phyloP scores from a whole-genome alignment of 2,888 invertebrate species.

The Atethmia centrago region DNA sequence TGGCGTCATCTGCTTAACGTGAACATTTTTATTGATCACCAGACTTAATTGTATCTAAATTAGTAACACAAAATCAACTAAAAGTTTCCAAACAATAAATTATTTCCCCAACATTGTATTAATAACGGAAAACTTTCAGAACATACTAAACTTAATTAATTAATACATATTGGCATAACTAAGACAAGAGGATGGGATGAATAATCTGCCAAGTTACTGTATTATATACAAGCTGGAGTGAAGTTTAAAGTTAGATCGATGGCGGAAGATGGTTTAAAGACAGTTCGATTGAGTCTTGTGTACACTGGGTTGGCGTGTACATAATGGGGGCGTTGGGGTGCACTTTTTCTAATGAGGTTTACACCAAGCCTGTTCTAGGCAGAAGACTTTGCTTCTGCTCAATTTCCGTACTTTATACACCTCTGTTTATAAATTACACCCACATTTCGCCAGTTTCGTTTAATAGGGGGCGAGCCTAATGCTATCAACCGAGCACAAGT shows the following conservation, averaged over 20 bases:
- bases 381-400: no score
- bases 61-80: constrained; percentile 17
- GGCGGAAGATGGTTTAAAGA: constrained; percentile 17
- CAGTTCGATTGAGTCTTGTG: constrained; percentile 4
- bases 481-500: no score
- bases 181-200: constrained; percentile 16
- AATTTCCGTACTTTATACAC: no score
- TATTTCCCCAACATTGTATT: constrained; percentile 24
- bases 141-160: constrained; percentile 58
- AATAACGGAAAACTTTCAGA: constrained; percentile 37
- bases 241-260: constrained; percentile 36
- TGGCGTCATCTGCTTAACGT: background rate
- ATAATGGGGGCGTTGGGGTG: background rate
- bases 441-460: background rate
- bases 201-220: constrained; percentile 36
- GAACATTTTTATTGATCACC: background rate
- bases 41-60: background rate
- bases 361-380: background rate
- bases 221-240: constrained; percentile 27
- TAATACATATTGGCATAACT: constrained; percentile 51
- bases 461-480: no score
- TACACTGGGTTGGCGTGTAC: background rate
- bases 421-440: background rate
- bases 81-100: constrained; percentile 32
- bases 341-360: background rate